Base-by-base conservation (phyloP, 2,113 vertebrate species). In the Hippocampus abdominalis region DNA sequence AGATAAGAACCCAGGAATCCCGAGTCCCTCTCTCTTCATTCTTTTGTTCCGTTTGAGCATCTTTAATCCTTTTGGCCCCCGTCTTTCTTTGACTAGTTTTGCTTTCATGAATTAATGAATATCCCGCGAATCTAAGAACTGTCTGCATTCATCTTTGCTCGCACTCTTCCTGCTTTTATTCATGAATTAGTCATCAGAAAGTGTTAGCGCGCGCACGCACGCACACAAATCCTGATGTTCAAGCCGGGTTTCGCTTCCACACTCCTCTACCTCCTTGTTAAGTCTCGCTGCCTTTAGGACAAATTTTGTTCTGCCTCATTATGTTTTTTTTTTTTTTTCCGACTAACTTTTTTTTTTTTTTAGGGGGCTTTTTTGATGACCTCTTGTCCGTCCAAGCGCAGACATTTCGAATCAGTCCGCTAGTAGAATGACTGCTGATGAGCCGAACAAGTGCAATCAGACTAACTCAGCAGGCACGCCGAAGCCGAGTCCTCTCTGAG, bases 31-130 rank as follows among this genome's bases (percentile, higher is more conserved):
- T 73, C 64, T 64, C 25, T 70, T 83, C 80, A 80, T 84, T 85
- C 80, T 83, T 77, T 60, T 79, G 73, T 71, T 79, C 77, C 79
- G 60, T 68, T 69, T 69, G 66, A 71, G 78, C 79, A 83, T 88
- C 76, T 80, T 77, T 78, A 75, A 32, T 73, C 63, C 63, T 82
- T 82, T 76, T 27, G 29, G 71, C 61, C 65, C 79, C 71, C 23
- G 39, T 83, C 75, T 79, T 70, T 84, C 75, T 80, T 70, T 85
- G 74, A 70, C 64, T 82, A 42, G 80, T 86, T 84, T 87, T 87
- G 77, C 83, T 83, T 87, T 87, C 87, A 90, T 89, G 81, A 88
- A 88, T 89, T 88, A 90, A 87, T 89, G 77, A 90, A 83, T 75
- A 80, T 77, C 73, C 70, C 82, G 80, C 40, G 80, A 81, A 86